Evolutionary conservation across 2,888 invertebrate species (phyloP).

Genomic region (Pollenia labialis): DNA sequence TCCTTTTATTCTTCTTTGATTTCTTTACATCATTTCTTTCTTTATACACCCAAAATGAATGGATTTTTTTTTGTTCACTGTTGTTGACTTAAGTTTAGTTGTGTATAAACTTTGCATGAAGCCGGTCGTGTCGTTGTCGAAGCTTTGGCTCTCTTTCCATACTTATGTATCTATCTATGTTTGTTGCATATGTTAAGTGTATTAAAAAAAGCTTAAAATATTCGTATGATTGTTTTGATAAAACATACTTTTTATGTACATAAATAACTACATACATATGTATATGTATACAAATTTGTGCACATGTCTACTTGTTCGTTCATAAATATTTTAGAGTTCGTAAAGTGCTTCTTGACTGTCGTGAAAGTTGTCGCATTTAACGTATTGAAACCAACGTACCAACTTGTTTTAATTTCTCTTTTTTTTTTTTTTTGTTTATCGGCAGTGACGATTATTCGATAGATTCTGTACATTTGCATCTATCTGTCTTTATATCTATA

Average conservation of each 20-base stretch:
- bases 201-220: slow-evolving; percentile 33
- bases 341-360: slow-evolving; percentile 48
- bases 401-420: slow-evolving; percentile 54
- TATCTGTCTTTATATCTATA: no score
- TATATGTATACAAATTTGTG: no score
- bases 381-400: slow-evolving; percentile 40
- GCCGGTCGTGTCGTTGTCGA: slow-evolving; percentile 59
- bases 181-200: neutral
- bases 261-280: no score
- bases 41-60: slow-evolving; percentile 35
- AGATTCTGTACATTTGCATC: neutral
- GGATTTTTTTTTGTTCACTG: slow-evolving; percentile 7
- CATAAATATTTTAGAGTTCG: slow-evolving; percentile 5
- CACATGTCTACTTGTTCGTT: neutral
- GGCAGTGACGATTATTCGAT: slow-evolving; percentile 27
- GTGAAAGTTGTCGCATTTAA: slow-evolving; percentile 65
- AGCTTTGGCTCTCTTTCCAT: slow-evolving; percentile 9
- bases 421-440: slow-evolving; percentile 35
- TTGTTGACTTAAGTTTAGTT: slow-evolving; percentile 60
- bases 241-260: no score
- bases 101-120: slow-evolving; percentile 64
- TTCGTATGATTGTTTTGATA: neutral
- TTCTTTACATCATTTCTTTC: slow-evolving; percentile 36
- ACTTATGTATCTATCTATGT: neutral
- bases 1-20: slow-evolving; percentile 43